Evolutionary conservation across 2,888 invertebrate species (phyloP).

Genomic region (Galerucella pusilla): DNA sequence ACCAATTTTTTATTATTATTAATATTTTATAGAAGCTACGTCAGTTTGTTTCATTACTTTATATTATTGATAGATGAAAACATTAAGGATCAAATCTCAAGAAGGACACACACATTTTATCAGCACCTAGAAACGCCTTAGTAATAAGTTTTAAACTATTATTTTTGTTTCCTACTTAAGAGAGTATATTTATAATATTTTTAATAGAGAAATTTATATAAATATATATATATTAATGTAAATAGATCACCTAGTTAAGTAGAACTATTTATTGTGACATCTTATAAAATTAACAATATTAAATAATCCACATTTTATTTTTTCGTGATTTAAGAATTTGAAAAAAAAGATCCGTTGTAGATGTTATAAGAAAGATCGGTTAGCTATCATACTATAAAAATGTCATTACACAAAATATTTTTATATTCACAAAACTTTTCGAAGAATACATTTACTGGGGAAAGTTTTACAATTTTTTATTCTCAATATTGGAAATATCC

Average conservation of each 20-base stretch:
- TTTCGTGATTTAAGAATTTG: not conserved
- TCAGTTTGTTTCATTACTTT: too few species aligned
- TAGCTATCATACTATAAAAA: too few species aligned
- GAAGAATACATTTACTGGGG: too few species aligned
- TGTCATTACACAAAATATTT: too few species aligned
- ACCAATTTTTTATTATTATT: too few species aligned
- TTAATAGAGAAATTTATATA: slow-evolving; percentile 68
- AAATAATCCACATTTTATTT: slow-evolving; percentile 8
- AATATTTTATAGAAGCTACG: too few species aligned
- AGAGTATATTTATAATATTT: slow-evolving; percentile 72
- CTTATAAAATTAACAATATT: slow-evolving; percentile 30
- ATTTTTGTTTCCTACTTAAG: slow-evolving; percentile 71
- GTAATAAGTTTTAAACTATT: slow-evolving; percentile 72
- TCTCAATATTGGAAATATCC: too few species aligned
- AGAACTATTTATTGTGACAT: slow-evolving; percentile 51
- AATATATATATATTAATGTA: slow-evolving; percentile 57
- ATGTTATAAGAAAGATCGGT: too few species aligned
- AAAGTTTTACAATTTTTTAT: too few species aligned
- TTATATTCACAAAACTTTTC: too few species aligned
- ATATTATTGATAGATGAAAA: not conserved
- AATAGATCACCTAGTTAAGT: slow-evolving; percentile 58
- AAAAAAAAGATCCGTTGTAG: not conserved
- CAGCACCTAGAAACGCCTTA: slow-evolving; percentile 63
- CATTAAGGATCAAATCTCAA: slow-evolving; percentile 19
- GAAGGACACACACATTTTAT: slow-evolving; percentile 47